Percentiles rank a stretch among this genome's conserved stretches.
phyloP scores from a whole-genome alignment of 2,797 vertebrate species.

The Prunella strophiata region DNA sequence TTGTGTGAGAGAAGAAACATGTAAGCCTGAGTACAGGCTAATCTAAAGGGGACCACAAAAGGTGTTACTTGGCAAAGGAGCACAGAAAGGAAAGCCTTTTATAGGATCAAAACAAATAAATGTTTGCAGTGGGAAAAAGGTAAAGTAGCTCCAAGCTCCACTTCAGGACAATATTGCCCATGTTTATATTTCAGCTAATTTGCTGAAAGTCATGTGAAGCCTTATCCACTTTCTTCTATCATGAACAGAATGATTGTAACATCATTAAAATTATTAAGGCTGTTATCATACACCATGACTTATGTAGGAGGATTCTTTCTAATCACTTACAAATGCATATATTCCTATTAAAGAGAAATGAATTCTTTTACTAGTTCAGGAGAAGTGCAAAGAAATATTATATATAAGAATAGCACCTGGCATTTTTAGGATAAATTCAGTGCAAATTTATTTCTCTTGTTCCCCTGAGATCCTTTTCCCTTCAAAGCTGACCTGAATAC shows the following conservation, averaged over 20 bases:
- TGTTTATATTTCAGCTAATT: neutral
- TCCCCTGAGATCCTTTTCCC: neutral
- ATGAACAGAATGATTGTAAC: neutral
- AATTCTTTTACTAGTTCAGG: neutral
- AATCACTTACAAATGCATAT: accelerated
- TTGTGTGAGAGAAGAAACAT: neutral
- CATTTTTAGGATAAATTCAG: neutral
- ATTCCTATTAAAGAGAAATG: neutral
- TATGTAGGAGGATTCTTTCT: neutral
- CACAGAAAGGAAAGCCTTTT: neutral
- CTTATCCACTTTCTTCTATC: neutral
- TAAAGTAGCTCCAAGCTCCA: neutral
- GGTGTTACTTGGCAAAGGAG: accelerated
- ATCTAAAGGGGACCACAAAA: neutral
- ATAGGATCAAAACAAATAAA: neutral
- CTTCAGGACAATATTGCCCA: neutral
- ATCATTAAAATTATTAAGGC: neutral
- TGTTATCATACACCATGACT: neutral
- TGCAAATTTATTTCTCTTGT: neutral
- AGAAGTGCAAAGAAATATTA: neutral
- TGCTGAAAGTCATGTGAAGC: neutral
- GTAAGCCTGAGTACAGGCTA: neutral
- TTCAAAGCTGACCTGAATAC: neutral
- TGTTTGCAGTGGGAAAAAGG: neutral
- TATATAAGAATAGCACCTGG: neutral